A percentile compares a stretch with the other conserved stretches of the same genome.
phyloP scores from a whole-genome alignment of 2,797 vertebrate species.

The Falco naumanni region DNA sequence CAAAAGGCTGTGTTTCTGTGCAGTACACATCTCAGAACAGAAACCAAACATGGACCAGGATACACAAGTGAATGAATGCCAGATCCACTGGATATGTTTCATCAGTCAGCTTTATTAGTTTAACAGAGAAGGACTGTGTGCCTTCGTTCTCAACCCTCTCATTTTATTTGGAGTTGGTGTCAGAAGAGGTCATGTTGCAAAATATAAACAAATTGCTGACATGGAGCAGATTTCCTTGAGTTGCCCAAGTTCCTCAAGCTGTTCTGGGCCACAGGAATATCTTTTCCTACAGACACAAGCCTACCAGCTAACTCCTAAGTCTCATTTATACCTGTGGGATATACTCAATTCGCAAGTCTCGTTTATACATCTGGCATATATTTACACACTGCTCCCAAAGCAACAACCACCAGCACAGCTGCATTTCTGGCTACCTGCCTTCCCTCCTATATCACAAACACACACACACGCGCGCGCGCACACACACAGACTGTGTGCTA shows the following conservation, averaged over 20 bases:
- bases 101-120: neutral
- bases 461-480: too few relatives aligned
- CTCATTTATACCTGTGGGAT: neutral
- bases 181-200: conserved; percentile 7
- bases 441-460: neutral
- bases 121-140: neutral
- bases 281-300: neutral
- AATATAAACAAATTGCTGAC: conserved; percentile 34
- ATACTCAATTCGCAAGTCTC: neutral
- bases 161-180: neutral
- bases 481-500: neutral
- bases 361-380: neutral
- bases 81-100: neutral
- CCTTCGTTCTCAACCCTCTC: neutral
- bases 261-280: neutral
- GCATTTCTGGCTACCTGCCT: neutral
- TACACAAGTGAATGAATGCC: neutral
- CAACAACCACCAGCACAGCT: neutral
- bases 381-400: neutral
- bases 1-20: neutral
- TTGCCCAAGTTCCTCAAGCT: neutral
- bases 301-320: neutral
- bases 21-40: neutral
- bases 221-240: neutral
- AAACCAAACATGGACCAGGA: neutral